Base-by-base conservation (phyloP, 2,888 invertebrate genomes). In the Aleiodes leptofemur region DNA sequence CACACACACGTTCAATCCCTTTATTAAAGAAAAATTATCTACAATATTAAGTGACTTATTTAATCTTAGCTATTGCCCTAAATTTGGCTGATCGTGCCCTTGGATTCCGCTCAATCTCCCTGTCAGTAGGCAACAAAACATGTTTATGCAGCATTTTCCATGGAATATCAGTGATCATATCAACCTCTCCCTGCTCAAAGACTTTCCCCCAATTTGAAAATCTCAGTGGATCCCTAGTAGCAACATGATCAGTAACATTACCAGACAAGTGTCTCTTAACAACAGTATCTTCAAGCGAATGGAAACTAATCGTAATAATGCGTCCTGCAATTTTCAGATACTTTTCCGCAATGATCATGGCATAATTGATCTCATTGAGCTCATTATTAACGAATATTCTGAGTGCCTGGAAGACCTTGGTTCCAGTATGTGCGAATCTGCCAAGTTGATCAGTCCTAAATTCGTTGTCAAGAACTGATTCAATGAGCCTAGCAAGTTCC, bases 311-410 rank as follows among this genome's bases (percentile, higher is more conserved):
- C 0, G 96, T 94, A 0, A 96, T 94, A 76, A 98, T 88, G 76
- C 94, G 91, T 0, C 98, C 98, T 51, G 94, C 93, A 0, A 93
- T 89, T 90, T 95, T 96, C 29, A 98, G 91, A 85, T 93, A 95
- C 85, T 92, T 92, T 78, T 94, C 93, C 0, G 97, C 95, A 72
- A 97, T 84, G 31, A 96, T 87, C 89, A 98, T 93, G 0, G 94
- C 98, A 88, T 95, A 96, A 90, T 98, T 96, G 1, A 98, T 92
- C 91, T 98, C 98, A 88, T 98, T 98, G 0, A 98, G 90, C 90
- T 98, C 98, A 88, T 98, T 96, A 87, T 98, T 98, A 0, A 98
- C 96, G 90, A 98, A 98, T 84, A 98, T 98, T 77, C 98, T 92
- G 77, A 98, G 89, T 0, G 98, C 98, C 91, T 97, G 94, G 90